Evolutionary conservation across 1,140 invertebrate genomes (phyloP).

Genomic region (Drosophila cardini): DNA sequence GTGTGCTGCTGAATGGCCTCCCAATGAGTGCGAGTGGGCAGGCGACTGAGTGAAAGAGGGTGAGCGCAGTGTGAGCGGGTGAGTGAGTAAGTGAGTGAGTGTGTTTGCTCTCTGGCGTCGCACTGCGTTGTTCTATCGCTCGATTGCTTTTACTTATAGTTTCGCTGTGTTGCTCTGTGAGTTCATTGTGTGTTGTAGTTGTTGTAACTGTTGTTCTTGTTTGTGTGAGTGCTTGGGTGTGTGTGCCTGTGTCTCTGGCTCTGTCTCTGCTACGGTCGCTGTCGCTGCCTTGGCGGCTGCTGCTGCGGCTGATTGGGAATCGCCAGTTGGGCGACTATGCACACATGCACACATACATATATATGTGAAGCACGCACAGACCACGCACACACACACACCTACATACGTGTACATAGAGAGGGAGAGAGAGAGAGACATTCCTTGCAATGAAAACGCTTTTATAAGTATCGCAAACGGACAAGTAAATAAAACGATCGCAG

Average conservation of each 20-base stretch:
- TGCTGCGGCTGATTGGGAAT: constrained; percentile 79
- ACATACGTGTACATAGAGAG: neutral
- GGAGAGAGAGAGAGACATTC: constrained; percentile 44
- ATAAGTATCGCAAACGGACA: constrained; percentile 40
- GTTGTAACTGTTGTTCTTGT: constrained; percentile 41
- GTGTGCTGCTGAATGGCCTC: constrained; percentile 8
- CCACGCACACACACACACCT: neutral
- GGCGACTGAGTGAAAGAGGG: no score
- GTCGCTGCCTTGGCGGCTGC: constrained; percentile 39
- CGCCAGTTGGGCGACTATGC: constrained; percentile 76
- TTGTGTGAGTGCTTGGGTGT: constrained; percentile 10
- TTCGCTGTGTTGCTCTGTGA: constrained; percentile 36
- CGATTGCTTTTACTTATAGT: constrained; percentile 4
- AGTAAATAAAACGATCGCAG: constrained; percentile 69
- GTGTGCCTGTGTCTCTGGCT: constrained; percentile 10
- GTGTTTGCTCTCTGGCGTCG: constrained; percentile 15
- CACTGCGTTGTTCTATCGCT: no score
- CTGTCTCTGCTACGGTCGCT: no score
- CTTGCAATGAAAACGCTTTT: constrained; percentile 75
- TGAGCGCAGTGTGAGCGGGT: neutral
- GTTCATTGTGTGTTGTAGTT: constrained; percentile 49
- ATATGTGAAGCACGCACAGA: constrained; percentile 33
- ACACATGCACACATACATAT: constrained; percentile 7
- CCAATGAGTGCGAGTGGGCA: constrained; percentile 1
- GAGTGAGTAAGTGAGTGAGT: constrained; percentile 20